Evolutionary conservation across 2,113 vertebrate species (phyloP), one percentile per base, ranked within the genome.

Genomic region (Phaetusa simplex): DNA sequence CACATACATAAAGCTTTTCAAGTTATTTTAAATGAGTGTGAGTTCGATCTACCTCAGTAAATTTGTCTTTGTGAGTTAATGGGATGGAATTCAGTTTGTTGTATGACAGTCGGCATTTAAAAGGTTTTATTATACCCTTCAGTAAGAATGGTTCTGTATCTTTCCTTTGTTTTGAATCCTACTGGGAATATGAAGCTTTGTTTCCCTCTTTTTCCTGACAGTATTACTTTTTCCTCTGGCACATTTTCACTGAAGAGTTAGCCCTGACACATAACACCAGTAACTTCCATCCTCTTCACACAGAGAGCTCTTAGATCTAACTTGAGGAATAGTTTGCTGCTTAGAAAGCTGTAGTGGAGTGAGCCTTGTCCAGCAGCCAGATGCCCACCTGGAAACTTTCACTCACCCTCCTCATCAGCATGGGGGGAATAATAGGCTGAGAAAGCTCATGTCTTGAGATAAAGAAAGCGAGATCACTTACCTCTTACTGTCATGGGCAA

Each of bases 51-150:
- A 86, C 53, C 38, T 76, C 38, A 95, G 73, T 88, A 66, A 59
- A 49, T 74, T 86, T 96, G 6, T 86, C 71, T 86, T 82, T 84
- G 38, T 69, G 36, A 96, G 56, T 94, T 92, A 97, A 88, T 84
- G 66, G 65, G 5, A 40, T 94, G 26, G 26, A 70, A 92, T 81
- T 50, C 29, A 52, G 20, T 65, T 90, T 93, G 66, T 81, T 79
- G 52, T 66, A 61, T 59, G 45, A 32, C 42, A 89, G 50, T 56
- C 9, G 2, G 18, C 62, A 84, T 84, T 91, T 84, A 92, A 74
- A 82, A 62, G 8, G 3, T 93, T 96, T 76, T 85, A 64, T 86
- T 42, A 43, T 53, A 89, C 3, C n/a, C 22, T 83, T 95, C 64
- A 89, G 49, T 40, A 74, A 55, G 32, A 61, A 50, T 32, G 0